These are phyloP conservation scores for Malaclemys terrapin DNA, from an alignment of 2,113 vertebrate genomes.

Conservation along the genomic window DNA sequence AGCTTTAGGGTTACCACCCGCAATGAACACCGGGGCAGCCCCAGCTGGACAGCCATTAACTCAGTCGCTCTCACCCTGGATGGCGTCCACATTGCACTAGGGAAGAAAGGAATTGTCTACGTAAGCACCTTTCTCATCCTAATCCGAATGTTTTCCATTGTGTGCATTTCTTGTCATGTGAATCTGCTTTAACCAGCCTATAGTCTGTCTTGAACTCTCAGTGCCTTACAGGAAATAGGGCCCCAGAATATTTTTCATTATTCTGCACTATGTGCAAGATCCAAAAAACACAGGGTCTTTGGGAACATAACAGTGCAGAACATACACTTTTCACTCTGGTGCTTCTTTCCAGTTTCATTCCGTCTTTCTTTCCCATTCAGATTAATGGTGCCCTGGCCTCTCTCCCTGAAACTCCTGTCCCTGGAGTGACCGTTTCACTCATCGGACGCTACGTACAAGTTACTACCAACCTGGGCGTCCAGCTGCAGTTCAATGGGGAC, in stretches of 20 bases:
- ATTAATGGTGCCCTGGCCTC: constrained; percentile 45
- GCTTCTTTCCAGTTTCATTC: not conserved
- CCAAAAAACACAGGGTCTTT: not conserved
- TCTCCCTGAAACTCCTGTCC: constrained; percentile 37
- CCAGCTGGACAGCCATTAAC: no score
- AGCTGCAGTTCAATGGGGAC: constrained; percentile 69
- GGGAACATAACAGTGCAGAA: accelerated
- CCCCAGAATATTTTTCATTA: not conserved
- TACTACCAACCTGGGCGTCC: constrained; percentile 62
- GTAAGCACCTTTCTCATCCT: no score
- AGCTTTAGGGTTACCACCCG: no score
- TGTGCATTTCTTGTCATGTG: no score
- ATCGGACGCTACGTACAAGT: constrained; percentile 58
- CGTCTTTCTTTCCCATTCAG: not conserved
- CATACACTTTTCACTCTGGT: accelerated
- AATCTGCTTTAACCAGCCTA: not conserved
- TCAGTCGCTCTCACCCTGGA: no score
- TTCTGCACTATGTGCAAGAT: not conserved
- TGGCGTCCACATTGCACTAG: no score
- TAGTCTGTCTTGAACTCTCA: accelerated
- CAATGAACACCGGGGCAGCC: no score
- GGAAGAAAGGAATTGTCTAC: no score
- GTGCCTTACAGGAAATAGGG: not conserved
- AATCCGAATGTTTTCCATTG: no score
- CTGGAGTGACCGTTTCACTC: constrained; percentile 3